Base-by-base conservation (phyloP, 2,888 invertebrate genomes). In the Lypha dubia region DNA sequence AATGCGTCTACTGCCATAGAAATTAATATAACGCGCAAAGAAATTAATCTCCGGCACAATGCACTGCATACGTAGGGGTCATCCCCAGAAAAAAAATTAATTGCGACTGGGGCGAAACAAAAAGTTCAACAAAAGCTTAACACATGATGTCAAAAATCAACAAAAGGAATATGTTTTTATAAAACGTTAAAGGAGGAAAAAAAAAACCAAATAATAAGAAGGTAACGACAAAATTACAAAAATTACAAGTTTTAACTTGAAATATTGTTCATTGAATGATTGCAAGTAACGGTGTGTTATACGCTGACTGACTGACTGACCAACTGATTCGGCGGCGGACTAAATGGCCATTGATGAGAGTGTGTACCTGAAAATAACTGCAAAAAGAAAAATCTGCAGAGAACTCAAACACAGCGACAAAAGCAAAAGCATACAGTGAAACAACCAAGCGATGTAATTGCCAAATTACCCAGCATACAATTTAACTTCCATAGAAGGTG, bases 61-160 rank as follows among this genome's bases (percentile, higher is more conserved):
- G n/a, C n/a, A n/a, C n/a, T n/a, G n/a, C n/a, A n/a, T n/a, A n/a
- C n/a, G n/a, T n/a, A n/a, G n/a, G n/a, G n/a, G n/a, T n/a, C n/a
- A n/a, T n/a, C n/a, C n/a, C n/a, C n/a, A n/a, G n/a, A n/a, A n/a
- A n/a, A n/a, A n/a, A n/a, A n/a, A n/a, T n/a, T n/a, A 60, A 20
- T 51, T 35, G 20, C n/a, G 4, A 46, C 32, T 56, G 13, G 20
- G 46, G 3, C 11, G n/a, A n/a, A n/a, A n/a, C n/a, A 41, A 41
- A 53, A 46, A 17, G 3, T 35, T 22, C n/a, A 41, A 51, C 24
- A 60, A 70, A 70, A 63, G 32, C 53, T 84, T 80, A 76, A 68
- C 80, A 84, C 80, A 84, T 84, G 76, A 80, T 76, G 44, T 49
- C 67, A 46, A 80, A 80, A 84, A 76, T 80, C 67, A 76, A 84